phyloP scores from a whole-genome alignment of 2,113 vertebrate genomes.

The Lampris incognitus region DNA sequence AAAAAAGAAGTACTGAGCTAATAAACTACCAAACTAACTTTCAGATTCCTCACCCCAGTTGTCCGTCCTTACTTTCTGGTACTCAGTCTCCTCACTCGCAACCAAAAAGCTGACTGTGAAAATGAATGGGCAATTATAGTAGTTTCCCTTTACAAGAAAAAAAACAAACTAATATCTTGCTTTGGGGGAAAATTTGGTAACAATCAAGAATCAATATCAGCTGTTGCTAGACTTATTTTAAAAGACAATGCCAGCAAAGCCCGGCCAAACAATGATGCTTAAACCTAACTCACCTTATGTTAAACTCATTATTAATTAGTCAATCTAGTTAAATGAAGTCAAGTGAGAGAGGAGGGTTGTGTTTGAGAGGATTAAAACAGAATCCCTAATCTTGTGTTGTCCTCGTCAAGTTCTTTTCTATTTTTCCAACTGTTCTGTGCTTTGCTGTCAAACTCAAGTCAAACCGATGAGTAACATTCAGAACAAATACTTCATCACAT shows the following conservation, averaged over 20 bases:
- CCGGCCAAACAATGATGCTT: not conserved
- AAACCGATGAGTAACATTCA: conserved; percentile 3
- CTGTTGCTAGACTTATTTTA: not conserved
- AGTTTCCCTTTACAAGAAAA: not conserved
- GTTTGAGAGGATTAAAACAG: not conserved
- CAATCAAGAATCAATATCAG: not conserved
- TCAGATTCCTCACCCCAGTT: no score
- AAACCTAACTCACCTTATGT: not conserved
- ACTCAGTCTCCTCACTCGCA: no score
- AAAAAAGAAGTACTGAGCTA: no score
- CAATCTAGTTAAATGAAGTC: not conserved
- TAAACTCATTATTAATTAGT: not conserved
- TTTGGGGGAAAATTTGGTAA: not conserved
- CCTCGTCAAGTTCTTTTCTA: not conserved
- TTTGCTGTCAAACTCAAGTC: conserved; percentile 2
- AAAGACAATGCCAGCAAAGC: not conserved
- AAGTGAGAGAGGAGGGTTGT: conserved; percentile 17
- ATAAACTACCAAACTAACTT: no score
- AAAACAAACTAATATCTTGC: not conserved
- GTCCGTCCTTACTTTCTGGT: no score
- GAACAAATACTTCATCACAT: not conserved
- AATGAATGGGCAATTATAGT: no score
- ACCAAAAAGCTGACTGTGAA: no score
- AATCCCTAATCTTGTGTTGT: not conserved
- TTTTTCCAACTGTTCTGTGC: not conserved